These are phyloP conservation scores for Genyomyrus donnyi DNA, from an alignment of 2,113 vertebrate genomes.

Conservation along the genomic window DNA sequence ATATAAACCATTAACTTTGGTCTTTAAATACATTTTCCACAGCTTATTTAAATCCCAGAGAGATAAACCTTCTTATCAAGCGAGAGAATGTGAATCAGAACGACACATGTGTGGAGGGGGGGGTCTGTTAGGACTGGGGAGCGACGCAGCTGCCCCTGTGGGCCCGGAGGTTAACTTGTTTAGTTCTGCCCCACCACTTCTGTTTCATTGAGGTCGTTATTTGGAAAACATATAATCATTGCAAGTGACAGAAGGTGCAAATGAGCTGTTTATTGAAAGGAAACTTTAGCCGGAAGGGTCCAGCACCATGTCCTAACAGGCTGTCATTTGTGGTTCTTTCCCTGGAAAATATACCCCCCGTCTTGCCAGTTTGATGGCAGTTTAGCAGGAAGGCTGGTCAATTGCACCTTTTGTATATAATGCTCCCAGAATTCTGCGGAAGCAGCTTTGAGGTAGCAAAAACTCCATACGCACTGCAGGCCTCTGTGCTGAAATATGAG, in stretches of 20 bases:
- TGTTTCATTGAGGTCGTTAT: background rate
- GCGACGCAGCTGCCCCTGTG: background rate
- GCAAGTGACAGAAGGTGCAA: background rate
- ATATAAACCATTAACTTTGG: background rate
- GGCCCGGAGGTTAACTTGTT: background rate
- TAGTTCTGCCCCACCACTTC: background rate
- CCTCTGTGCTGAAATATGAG: background rate
- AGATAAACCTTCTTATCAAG: background rate
- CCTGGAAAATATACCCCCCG: background rate
- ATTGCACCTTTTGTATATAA: background rate
- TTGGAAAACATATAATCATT: background rate
- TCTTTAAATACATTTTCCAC: background rate
- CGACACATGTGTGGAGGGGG: background rate
- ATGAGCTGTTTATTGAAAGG: conserved; percentile 1
- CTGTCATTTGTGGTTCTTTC: background rate
- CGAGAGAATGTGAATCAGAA: background rate
- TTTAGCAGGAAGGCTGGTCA: background rate
- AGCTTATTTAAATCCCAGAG: background rate
- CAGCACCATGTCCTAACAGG: background rate
- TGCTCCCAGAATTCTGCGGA: background rate
- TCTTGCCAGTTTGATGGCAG: background rate
- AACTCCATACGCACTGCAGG: background rate
- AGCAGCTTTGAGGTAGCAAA: background rate
- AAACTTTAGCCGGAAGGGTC: background rate
- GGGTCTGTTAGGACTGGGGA: background rate